Percentiles rank a stretch among this genome's conserved stretches.
phyloP scores from a whole-genome alignment of 1,140 invertebrate genomes.

The Drosophila micromelanica region DNA sequence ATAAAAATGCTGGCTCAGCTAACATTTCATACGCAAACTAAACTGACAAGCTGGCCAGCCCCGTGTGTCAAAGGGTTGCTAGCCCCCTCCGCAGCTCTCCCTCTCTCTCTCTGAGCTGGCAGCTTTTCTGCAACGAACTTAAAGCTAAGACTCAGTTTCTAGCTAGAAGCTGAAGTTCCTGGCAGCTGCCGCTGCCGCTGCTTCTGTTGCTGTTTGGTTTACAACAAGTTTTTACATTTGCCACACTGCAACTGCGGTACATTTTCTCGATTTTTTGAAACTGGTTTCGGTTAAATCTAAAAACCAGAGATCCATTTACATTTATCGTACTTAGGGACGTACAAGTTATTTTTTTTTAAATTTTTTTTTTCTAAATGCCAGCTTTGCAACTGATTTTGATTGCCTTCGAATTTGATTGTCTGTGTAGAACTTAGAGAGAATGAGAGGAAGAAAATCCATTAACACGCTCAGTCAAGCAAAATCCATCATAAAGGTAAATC shows the following conservation, averaged over 20 bases:
- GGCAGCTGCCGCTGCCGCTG: slow-evolving; percentile 37
- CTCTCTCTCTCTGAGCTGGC: background rate
- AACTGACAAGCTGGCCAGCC: slow-evolving; percentile 48
- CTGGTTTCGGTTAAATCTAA: slow-evolving; percentile 65
- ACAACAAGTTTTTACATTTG: slow-evolving; percentile 73
- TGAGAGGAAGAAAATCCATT: slow-evolving; percentile 57
- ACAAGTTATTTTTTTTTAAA: slow-evolving; percentile 12
- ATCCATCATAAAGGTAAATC: slow-evolving; percentile 77
- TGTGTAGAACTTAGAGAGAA: slow-evolving; percentile 7
- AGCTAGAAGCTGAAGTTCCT: slow-evolving; percentile 35
- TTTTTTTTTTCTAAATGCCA: slow-evolving; percentile 13
- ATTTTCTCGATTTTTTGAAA: slow-evolving; percentile 55
- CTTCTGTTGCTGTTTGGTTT: slow-evolving; percentile 28
- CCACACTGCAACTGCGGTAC: slow-evolving; percentile 43
- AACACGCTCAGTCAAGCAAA: slow-evolving; percentile 70
- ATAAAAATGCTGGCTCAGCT: slow-evolving; percentile 74
- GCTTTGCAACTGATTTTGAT: slow-evolving; percentile 48
- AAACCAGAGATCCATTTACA: slow-evolving; percentile 69
- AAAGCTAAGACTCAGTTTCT: slow-evolving; percentile 51
- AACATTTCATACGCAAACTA: slow-evolving; percentile 43
- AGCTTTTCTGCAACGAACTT: slow-evolving; percentile 35
- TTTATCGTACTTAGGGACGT: slow-evolving; percentile 43
- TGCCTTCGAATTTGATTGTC: slow-evolving; percentile 35
- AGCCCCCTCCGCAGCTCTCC: slow-evolving; percentile 15
- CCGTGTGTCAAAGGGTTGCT: slow-evolving; percentile 58